Evolutionary conservation across 2,797 vertebrate genomes (phyloP), one percentile per base, ranked within the genome.

Genomic region (Eurystomus glaucurus): DNA sequence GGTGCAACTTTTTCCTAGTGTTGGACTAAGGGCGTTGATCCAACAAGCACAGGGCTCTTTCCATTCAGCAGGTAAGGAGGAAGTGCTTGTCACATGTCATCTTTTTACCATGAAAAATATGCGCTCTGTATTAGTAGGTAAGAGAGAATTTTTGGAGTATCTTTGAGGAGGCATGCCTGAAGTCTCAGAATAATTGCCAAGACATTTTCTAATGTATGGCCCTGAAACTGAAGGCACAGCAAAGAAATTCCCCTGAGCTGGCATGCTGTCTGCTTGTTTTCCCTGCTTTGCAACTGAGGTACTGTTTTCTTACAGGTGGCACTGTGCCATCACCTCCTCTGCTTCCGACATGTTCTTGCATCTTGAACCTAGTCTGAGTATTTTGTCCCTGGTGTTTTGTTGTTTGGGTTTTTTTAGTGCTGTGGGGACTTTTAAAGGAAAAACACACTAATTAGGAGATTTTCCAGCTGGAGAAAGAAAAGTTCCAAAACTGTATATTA

Each of bases 11-110:
- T 93, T 94, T 88, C 58, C 79, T 83, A 25, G 15, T 22, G 19
- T 39, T 86, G n/a, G 54, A 69, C 50, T 61, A 58, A 84, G 62
- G 61, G n/a, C 8, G 1, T 33, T 45, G 57, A 90, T 95, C 79
- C 94, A 95, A 88, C 52, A 85, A 66, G 64, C 45, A 82, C 45
- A 79, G 48, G 33, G 19, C 25, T 87, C 64, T 91, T 88, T 80
- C 70, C 31, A 39, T 66, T 82, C 62, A 85, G 33, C 71, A 94
- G 87, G 79, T 65, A 93, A 13, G 26, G 31, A 82, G 19, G 23
- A 21, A 78, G 26, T n/a, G 14, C 31, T 83, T 66, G 20, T 39
- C 75, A 55, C 6, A 52, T 19, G 5, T 35, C 35, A 55, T 45
- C 31, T 41, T 85, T 69, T 58, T 71, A 48, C 37, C n/a, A 58